These are phyloP conservation scores for Hemibagrus wyckioides DNA, from an alignment of 2,113 vertebrate species.

Conservation along the genomic window DNA sequence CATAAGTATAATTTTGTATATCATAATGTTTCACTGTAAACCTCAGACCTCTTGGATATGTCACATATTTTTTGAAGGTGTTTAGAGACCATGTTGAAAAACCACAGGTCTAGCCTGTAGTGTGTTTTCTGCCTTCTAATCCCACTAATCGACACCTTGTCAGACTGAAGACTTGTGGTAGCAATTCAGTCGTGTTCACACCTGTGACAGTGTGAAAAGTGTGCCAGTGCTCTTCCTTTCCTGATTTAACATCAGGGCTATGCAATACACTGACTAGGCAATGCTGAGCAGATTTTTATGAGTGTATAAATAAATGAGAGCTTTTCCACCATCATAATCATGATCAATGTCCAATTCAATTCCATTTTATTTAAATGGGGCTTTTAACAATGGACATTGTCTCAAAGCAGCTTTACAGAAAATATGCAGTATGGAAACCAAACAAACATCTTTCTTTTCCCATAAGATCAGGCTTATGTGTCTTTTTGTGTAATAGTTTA, in stretches of 20 bases:
- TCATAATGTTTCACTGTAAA: not conserved
- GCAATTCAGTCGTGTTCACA: not conserved
- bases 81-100: not conserved
- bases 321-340: not conserved
- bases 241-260: not conserved
- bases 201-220: slow-evolving; percentile 36
- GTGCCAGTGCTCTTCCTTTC: slow-evolving; percentile 7
- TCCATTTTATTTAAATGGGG: too few species aligned
- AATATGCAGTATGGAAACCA: not conserved
- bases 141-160: not conserved
- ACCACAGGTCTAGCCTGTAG: not conserved
- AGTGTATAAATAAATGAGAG: not conserved
- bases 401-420: too few species aligned
- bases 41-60: not conserved
- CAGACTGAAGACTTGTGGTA: not conserved
- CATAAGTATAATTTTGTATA: not conserved
- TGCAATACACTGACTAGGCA: not conserved
- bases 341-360: not conserved
- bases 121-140: not conserved
- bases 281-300: not conserved
- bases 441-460: not conserved
- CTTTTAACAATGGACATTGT: too few species aligned
- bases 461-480: not conserved
- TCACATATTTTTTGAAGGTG: not conserved
- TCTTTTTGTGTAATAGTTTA: not conserved